phyloP scores from a whole-genome alignment of 37 sponge, comb jelly and placozoan species.

The Ephydatia muelleri region DNA sequence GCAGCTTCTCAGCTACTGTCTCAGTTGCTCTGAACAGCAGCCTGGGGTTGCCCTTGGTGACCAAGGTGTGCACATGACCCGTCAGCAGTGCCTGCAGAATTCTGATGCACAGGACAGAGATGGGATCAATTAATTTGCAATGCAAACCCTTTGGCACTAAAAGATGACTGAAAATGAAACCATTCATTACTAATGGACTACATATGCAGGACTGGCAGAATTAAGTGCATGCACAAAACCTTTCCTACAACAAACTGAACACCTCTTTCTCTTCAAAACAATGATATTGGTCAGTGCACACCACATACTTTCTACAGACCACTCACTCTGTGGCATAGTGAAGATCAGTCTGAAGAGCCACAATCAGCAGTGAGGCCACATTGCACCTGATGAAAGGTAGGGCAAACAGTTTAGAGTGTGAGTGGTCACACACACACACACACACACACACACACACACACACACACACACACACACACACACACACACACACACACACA shows the following conservation, averaged over 20 bases:
- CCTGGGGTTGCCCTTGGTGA: conserved; percentile 64
- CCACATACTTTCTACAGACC: background rate
- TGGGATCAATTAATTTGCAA: no score
- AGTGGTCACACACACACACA: no score
- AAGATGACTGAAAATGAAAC: no score
- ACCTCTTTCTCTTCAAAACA: no score
- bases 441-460: no score
- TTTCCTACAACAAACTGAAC: no score
- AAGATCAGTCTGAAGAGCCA: conserved; percentile 70
- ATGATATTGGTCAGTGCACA: background rate
- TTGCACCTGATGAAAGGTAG: conserved; percentile 52
- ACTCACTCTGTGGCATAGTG: conserved; percentile 93
- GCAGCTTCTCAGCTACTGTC: conserved; percentile 91
- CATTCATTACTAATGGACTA: no score
- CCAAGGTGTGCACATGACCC: conserved; percentile 64
- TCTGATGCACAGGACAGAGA: background rate
- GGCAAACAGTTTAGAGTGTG: background rate
- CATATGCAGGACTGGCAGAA: no score
- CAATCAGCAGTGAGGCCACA: conserved; percentile 90
- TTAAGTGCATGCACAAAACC: no score
- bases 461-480: no score
- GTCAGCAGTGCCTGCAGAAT: conserved; percentile 44
- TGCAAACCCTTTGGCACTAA: no score
- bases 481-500: no score
- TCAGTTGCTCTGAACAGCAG: conserved; percentile 86